phyloP scores from a whole-genome alignment of 53 echinoderm and acorn worm species.

The Temnopleurus reevesii region DNA sequence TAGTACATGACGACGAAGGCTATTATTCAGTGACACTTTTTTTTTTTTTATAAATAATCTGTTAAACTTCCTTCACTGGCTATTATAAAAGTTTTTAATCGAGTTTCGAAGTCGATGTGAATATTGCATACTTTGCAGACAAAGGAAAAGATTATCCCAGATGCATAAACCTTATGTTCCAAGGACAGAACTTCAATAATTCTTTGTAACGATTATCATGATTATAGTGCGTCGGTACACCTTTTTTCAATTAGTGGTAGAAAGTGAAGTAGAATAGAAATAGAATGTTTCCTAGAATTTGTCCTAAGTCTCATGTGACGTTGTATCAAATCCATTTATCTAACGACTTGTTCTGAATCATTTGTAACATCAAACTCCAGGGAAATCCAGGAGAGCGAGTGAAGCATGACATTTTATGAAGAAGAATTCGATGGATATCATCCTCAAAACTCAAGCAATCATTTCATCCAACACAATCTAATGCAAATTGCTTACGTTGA shows the following conservation, averaged over 20 bases:
- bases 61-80: no score
- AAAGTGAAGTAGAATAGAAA: not conserved
- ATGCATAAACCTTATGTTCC: no score
- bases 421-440: not conserved
- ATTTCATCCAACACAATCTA: no score
- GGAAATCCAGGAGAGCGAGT: not conserved
- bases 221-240: not conserved
- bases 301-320: not conserved
- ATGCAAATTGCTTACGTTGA: no score
- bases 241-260: not conserved
- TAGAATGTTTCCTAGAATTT: not conserved
- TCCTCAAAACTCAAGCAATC: not conserved
- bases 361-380: not conserved
- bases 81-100: no score
- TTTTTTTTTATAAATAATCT: no score
- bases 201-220: not conserved
- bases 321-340: slow-evolving; percentile 18
- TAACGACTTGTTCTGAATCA: not conserved
- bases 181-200: no score
- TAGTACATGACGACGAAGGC: no score
- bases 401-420: not conserved
- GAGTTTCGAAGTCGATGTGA: no score
- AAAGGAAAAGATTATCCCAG: no score
- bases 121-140: no score
- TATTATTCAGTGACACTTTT: no score